A percentile compares a stretch with the other conserved stretches of the same genome.
These are phyloP conservation scores for Globodera ellingtonae DNA, from an alignment of 1,140 invertebrate species.

Conservation along the genomic window DNA sequence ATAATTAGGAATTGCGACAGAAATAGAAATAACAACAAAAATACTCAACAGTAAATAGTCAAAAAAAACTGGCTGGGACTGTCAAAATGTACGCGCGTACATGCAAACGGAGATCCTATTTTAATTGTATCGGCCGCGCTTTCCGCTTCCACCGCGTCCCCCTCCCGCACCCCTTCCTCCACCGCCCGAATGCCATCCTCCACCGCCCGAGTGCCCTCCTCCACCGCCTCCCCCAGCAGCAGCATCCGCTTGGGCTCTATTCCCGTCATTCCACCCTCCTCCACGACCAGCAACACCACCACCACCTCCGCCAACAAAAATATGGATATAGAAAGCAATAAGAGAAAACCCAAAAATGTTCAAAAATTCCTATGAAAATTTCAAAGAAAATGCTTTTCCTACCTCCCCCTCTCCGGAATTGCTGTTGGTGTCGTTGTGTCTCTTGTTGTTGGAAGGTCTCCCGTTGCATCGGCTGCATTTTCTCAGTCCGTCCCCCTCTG, in stretches of 20 bases:
- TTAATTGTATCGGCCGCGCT: constrained; percentile 22
- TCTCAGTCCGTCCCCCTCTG: constrained; percentile 28
- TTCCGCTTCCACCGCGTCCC: constrained; percentile 14
- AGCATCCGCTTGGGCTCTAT: neutral
- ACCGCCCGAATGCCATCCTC: constrained; percentile 1
- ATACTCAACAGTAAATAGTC: no score
- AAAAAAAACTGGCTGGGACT: no score
- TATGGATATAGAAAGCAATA: neutral
- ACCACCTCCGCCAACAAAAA: neutral
- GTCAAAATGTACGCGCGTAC: neutral
- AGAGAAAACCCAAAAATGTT: no score
- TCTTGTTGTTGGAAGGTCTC: constrained; percentile 32
- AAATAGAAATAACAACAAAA: no score
- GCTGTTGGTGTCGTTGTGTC: constrained; percentile 16
- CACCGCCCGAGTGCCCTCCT: constrained; percentile 10
- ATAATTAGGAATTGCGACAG: no score
- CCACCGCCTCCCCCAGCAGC: neutral
- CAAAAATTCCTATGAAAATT: no score
- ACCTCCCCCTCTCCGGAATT: constrained; percentile 4
- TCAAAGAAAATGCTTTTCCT: no score
- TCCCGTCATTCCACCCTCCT: constrained; percentile 2
- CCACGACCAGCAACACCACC: neutral
- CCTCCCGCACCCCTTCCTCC: constrained; percentile 11
- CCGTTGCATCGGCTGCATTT: constrained; percentile 22
- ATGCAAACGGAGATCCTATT: neutral